Evolutionary conservation across 2,888 invertebrate genomes (phyloP).

Genomic region (Stegophylla sp.): DNA sequence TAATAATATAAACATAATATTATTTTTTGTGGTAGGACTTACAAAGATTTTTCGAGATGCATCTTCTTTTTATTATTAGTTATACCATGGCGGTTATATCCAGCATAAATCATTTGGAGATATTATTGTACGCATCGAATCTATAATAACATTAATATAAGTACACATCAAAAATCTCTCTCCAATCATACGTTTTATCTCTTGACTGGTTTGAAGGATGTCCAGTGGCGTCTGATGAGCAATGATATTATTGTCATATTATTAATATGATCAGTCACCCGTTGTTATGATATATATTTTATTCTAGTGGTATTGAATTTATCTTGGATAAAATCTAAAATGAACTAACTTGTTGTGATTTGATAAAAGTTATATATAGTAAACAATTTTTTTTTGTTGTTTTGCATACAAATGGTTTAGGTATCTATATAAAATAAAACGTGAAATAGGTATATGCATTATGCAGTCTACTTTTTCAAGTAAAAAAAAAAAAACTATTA

Average conservation of each 20-base stretch:
- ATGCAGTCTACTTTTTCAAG: too few species aligned
- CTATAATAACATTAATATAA: background rate
- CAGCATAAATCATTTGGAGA: background rate
- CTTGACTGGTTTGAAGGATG: conserved; percentile 26
- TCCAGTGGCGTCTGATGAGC: conserved; percentile 14
- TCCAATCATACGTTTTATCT: conserved; percentile 20
- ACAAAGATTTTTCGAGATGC: too few species aligned
- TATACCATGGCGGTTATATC: background rate
- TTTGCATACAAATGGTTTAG: background rate
- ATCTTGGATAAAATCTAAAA: conserved; percentile 31
- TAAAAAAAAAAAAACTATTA: too few species aligned
- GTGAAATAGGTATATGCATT: too few species aligned
- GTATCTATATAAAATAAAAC: background rate
- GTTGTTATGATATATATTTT: background rate
- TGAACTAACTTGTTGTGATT: background rate
- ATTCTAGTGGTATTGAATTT: background rate
- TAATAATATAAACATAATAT: too few species aligned
- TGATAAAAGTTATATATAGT: background rate
- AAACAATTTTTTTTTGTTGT: background rate
- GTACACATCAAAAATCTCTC: conserved; percentile 16
- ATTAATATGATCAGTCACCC: conserved; percentile 44
- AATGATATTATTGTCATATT: conserved; percentile 34
- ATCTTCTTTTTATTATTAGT: background rate
- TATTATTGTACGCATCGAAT: background rate
- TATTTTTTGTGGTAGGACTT: too few species aligned